Percentiles rank a stretch among this genome's conserved stretches.
These are phyloP conservation scores for Tachysurus vachellii DNA, from an alignment of 2,113 vertebrate species.

Conservation along the genomic window DNA sequence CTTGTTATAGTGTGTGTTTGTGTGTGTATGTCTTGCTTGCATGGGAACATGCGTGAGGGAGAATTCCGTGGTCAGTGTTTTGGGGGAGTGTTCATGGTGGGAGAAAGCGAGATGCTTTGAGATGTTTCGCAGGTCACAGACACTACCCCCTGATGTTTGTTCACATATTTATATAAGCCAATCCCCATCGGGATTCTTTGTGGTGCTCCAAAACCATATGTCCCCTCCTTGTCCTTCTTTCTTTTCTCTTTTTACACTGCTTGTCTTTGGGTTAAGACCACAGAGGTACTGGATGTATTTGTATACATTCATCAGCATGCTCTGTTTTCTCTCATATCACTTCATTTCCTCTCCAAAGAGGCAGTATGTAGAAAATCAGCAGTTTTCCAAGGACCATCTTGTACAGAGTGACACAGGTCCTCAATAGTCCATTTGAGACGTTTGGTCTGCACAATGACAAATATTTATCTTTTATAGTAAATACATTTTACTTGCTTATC, in stretches of 20 bases:
- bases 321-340: slow-evolving; percentile 40
- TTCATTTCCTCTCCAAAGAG: slow-evolving; percentile 18
- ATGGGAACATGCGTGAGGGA: slow-evolving; percentile 19
- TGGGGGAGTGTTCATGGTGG: slow-evolving; percentile 1
- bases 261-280: slow-evolving; percentile 19
- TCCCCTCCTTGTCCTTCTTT: not conserved
- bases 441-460: not conserved
- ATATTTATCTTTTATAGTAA: not conserved
- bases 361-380: not conserved
- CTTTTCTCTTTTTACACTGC: not conserved
- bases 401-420: not conserved
- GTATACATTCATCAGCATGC: slow-evolving; percentile 18
- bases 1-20: not conserved
- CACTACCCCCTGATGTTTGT: slow-evolving; percentile 40
- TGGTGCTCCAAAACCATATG: slow-evolving; percentile 22
- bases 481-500: not conserved
- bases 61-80: not conserved
- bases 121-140: slow-evolving; percentile 34
- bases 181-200: slow-evolving; percentile 17
- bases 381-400: not conserved
- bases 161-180: slow-evolving; percentile 38
- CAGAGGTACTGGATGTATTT: slow-evolving; percentile 32
- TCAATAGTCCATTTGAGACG: not conserved
- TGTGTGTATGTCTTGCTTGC: not conserved
- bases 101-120: not conserved